These are phyloP conservation scores for Drosophila koepferae DNA, from an alignment of 2,888 invertebrate species.

Conservation along the genomic window DNA sequence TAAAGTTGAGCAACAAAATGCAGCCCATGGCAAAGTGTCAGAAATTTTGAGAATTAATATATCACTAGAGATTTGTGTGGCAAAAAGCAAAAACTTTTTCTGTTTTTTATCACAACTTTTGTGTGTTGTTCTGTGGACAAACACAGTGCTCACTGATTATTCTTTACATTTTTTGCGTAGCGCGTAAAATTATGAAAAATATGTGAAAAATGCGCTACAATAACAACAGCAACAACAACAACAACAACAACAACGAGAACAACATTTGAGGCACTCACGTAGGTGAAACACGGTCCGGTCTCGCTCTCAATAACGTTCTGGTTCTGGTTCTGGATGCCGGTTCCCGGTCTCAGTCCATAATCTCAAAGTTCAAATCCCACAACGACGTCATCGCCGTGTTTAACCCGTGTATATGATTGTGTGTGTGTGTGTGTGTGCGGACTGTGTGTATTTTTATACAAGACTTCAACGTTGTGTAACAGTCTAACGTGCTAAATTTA, in stretches of 20 bases:
- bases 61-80: constrained; percentile 75
- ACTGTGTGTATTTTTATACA: constrained; percentile 23
- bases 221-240: constrained; percentile 35
- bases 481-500: constrained; percentile 72
- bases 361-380: constrained; percentile 49
- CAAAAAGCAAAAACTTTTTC: constrained; percentile 52
- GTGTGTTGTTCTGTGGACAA: constrained; percentile 5
- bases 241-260: constrained; percentile 26
- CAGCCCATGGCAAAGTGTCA: constrained; percentile 67
- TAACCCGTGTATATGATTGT: background rate
- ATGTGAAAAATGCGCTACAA: constrained; percentile 63
- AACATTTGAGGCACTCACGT: constrained; percentile 31
- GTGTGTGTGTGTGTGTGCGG: constrained; percentile 1
- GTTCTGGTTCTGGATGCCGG: constrained; percentile 7
- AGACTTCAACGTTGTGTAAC: constrained; percentile 57
- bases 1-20: constrained; percentile 30
- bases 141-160: constrained; percentile 31
- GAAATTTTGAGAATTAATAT: constrained; percentile 76
- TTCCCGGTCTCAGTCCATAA: constrained; percentile 15
- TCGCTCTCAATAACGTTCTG: constrained; percentile 13
- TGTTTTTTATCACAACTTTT: constrained; percentile 38
- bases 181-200: constrained; percentile 76
- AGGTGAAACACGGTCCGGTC: constrained; percentile 35
- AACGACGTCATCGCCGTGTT: constrained; percentile 21
- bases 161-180: constrained; percentile 24